Conservation (phyloP, 2,888 invertebrate species). For the Cactoblastis cactorum region DNA sequence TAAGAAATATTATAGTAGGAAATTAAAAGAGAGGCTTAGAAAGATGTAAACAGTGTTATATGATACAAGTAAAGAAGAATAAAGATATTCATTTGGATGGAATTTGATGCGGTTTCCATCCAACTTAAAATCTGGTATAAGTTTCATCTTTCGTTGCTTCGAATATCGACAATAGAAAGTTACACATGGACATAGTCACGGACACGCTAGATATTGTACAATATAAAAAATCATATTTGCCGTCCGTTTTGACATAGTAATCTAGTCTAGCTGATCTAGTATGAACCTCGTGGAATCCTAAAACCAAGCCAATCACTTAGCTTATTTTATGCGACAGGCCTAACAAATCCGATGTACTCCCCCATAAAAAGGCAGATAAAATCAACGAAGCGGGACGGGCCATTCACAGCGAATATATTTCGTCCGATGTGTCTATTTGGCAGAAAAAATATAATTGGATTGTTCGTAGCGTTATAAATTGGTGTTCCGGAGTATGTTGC, state of each 20-base stretch:
- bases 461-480: conserved; percentile 65
- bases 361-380: conserved; percentile 39
- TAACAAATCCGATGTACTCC: conserved; percentile 21
- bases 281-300: not conserved
- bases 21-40: too few species aligned
- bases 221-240: too few species aligned
- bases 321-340: conserved; percentile 9
- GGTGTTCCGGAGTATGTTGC: conserved; percentile 30
- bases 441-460: conserved; percentile 68
- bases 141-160: too few species aligned
- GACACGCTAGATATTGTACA: too few species aligned
- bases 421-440: conserved; percentile 50
- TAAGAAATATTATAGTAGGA: too few species aligned
- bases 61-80: too few species aligned
- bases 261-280: not conserved
- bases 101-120: too few species aligned
- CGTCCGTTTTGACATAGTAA: not conserved
- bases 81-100: too few species aligned
- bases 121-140: too few species aligned
- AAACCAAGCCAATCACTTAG: conserved; percentile 4
- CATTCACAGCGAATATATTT: conserved; percentile 44
- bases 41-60: too few species aligned
- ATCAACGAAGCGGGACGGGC: conserved; percentile 35
- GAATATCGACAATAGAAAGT: too few species aligned
- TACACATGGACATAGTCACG: too few species aligned